Percentiles rank a stretch among this genome's conserved stretches.
These are phyloP conservation scores for Sebastes ruberrimus DNA, from an alignment of 2,797 vertebrate genomes.

Conservation along the genomic window DNA sequence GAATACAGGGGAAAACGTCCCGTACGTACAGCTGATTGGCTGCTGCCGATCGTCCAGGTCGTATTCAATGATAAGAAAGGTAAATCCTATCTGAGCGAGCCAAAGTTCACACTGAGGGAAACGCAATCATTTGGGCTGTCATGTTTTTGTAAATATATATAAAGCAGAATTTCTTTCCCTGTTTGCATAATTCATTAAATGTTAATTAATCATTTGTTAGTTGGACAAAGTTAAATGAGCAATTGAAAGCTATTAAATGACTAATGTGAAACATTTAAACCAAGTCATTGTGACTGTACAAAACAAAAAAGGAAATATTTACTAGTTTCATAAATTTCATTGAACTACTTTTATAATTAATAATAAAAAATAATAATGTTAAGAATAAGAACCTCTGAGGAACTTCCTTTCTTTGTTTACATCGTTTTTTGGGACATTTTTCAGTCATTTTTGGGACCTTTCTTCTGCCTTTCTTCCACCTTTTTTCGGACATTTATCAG, in stretches of 20 bases:
- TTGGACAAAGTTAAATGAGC: not conserved
- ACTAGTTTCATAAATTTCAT: not conserved
- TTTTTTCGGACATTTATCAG: no score
- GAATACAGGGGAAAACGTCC: not conserved
- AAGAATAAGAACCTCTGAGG: not conserved
- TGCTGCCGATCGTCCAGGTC: not conserved
- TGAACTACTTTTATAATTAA: not conserved
- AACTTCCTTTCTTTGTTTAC: no score
- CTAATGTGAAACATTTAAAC: not conserved
- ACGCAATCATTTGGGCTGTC: not conserved
- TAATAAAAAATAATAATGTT: not conserved
- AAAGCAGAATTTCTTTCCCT: not conserved
- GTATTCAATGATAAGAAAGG: slow-evolving; percentile 10
- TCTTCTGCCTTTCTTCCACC: no score
- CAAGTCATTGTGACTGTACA: not conserved
- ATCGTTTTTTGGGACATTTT: no score
- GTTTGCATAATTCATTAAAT: not conserved
- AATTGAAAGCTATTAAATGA: not conserved
- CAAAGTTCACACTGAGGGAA: slow-evolving; percentile 37
- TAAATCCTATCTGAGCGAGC: not conserved
- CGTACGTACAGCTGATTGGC: slow-evolving; percentile 14
- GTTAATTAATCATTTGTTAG: not conserved
- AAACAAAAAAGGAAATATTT: not conserved
- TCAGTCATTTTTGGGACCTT: no score
- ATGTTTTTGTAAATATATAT: not conserved